These are phyloP conservation scores for Galeopsomyia nigrocyanea DNA, from an alignment of 2,888 invertebrate genomes.

Conservation along the genomic window DNA sequence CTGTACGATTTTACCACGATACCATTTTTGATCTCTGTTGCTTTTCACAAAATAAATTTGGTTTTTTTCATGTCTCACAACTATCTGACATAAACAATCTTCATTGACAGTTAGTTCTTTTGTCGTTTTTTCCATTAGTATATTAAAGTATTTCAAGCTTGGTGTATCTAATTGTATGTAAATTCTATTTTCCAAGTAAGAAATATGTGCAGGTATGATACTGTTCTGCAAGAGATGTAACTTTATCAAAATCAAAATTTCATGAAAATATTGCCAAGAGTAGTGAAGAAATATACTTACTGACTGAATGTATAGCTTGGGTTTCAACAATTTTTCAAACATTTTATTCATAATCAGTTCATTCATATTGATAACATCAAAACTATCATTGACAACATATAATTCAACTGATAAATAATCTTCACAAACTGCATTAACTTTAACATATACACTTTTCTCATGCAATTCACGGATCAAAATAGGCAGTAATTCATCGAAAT, in stretches of 20 bases:
- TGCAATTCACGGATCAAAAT: slow-evolving; percentile 5
- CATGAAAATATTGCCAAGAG: not conserved
- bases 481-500: not conserved
- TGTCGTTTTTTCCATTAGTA: slow-evolving; percentile 1
- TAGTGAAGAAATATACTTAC: slow-evolving; percentile 2
- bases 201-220: not conserved
- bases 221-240: slow-evolving; percentile 10
- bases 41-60: slow-evolving; percentile 17
- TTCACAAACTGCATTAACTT: not conserved
- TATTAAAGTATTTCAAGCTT: slow-evolving; percentile 15
- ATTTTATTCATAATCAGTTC: slow-evolving; percentile 6
- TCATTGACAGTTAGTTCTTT: not conserved
- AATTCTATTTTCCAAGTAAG: not conserved
- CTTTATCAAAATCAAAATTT: not conserved
- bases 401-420: slow-evolving; percentile 12
- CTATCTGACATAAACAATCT: not conserved
- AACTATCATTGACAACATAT: slow-evolving; percentile 1
- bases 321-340: not conserved
- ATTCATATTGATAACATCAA: not conserved
- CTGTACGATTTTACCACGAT: slow-evolving; percentile 5
- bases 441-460: slow-evolving; percentile 3
- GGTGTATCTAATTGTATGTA: slow-evolving; percentile 1
- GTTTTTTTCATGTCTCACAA: not conserved
- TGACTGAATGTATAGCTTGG: not conserved
- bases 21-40: slow-evolving; percentile 1